Conservation (phyloP, 2,888 invertebrate genomes). For the Conus canariensis region DNA sequence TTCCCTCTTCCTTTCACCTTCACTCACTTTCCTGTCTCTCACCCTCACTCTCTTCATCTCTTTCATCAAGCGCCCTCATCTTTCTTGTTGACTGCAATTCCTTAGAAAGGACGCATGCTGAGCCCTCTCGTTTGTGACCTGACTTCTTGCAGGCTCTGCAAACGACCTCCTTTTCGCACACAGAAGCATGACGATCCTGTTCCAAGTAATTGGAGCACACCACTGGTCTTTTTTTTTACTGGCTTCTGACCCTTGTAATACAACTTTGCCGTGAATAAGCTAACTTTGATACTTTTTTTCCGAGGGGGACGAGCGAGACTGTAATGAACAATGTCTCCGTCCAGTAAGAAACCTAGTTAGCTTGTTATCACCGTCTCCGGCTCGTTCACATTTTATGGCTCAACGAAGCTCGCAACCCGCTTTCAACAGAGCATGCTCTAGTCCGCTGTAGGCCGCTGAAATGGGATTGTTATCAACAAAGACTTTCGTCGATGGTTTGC, state of each 20-base stretch:
- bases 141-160: background rate
- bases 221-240: background rate
- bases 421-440: too few relatives aligned
- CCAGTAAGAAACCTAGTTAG: too few relatives aligned
- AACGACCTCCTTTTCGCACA: background rate
- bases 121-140: background rate
- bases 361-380: too few relatives aligned
- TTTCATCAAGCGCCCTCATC: background rate
- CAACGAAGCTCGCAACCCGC: too few relatives aligned
- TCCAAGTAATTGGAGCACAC: background rate
- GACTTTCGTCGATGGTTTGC: too few relatives aligned
- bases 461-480: too few relatives aligned
- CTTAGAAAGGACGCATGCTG: background rate
- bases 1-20: too few relatives aligned
- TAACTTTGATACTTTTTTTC: background rate
- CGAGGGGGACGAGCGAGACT: background rate
- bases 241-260: background rate
- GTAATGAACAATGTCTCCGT: background rate
- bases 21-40: too few relatives aligned
- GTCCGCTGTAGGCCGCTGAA: too few relatives aligned
- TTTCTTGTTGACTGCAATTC: background rate
- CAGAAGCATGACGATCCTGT: background rate
- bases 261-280: background rate
- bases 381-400: too few relatives aligned
- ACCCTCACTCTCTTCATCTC: too few relatives aligned